Base-by-base conservation (phyloP, 2,888 invertebrate genomes). In the Lathronympha strigana region DNA sequence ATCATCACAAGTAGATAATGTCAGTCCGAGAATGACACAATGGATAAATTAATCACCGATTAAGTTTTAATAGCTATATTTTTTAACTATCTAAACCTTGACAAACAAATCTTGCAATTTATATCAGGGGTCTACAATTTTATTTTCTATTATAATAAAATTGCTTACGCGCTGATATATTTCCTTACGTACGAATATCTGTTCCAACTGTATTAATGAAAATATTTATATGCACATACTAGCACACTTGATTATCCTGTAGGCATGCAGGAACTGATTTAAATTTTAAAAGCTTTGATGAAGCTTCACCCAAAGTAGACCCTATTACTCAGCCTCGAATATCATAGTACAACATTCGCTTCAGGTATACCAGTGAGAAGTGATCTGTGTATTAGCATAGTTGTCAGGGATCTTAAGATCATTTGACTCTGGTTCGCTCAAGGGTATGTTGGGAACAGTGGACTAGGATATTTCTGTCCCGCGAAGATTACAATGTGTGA, bases 271-370 rank as follows among this genome's bases (percentile, higher is more conserved):
- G 38, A 45, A 60, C 47, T 23, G 23, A 19, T 61, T 31, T 58
- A 60, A 61, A 53, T 15, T 8, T 61, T 66, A 60, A 67, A 51
- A 63, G 61, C 61, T 68, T 68, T 69, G 73, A 77, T 77, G 76
- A 73, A 77, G 76, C 76, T 78, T 75, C 79, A 77, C 76, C 77
- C 78, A 78, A 75, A 67, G 63, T 68, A 68, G 69, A 50, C 55
- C 36, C 23, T 45, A n/a, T 23, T 45, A n/a, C n/a, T 36, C 38
- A 38, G 38, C n/a, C 15, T 19, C 40, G 17, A 40, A 40, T 40
- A 40, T 40, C 40, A 40, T n/a, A 40, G 17, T 17, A 40, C n/a
- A 45, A 13, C 23, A 47, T 23, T 47, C 13, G n/a, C 23, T 5
- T 25, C 13, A 4, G 21, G 1, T 0, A 0, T 13, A 47, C 47